Percentiles rank a stretch among this genome's conserved stretches.
phyloP scores from a whole-genome alignment of 2,113 vertebrate genomes.

The Daphoenositta chrysoptera region DNA sequence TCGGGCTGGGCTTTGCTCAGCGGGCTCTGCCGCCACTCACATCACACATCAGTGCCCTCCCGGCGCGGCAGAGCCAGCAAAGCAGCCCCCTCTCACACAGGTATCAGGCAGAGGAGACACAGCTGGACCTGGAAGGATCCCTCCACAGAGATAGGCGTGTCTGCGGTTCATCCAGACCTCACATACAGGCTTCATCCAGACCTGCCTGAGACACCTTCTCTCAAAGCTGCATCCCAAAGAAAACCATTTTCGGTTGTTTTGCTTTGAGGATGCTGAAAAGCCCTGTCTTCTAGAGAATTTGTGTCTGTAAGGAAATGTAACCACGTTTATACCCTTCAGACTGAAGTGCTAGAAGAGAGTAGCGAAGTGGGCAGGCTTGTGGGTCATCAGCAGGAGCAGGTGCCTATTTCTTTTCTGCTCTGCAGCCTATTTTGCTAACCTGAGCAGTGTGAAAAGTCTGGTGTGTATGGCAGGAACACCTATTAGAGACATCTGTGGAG shows the following conservation, averaged over 20 bases:
- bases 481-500: not conserved
- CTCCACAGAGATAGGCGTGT: accelerated
- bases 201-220: not conserved
- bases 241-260: not conserved
- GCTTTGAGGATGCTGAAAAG: not conserved
- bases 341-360: not conserved
- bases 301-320: not conserved
- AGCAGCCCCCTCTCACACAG: not conserved
- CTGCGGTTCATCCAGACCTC: not conserved
- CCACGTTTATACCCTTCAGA: not conserved
- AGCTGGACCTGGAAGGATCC: not conserved
- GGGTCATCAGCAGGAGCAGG: not conserved
- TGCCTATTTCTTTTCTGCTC: not conserved
- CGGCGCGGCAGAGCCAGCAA: not conserved
- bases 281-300: not conserved
- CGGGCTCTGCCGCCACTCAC: not conserved
- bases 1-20: not conserved
- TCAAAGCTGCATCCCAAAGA: not conserved
- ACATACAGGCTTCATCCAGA: accelerated
- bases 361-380: accelerated
- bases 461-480: not conserved
- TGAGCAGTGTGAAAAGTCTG: not conserved
- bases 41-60: accelerated
- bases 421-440: not conserved
- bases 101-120: not conserved